Percentiles rank a stretch among this genome's conserved stretches.
Evolutionary conservation across 2,888 invertebrate genomes (phyloP).

Genomic region (Pyrocoelia pectoralis): DNA sequence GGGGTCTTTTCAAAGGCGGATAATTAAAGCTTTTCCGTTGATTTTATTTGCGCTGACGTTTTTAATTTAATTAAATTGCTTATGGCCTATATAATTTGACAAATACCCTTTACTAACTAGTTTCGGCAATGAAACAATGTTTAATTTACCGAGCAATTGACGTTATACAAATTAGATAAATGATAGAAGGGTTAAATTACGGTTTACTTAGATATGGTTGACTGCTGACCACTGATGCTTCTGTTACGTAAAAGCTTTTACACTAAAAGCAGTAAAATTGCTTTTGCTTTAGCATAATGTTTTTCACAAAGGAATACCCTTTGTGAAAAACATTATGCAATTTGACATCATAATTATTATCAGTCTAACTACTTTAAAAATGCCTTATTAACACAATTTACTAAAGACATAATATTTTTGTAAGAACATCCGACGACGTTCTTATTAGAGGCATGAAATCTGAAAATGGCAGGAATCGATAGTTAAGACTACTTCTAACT

Average conservation of each 20-base stretch:
- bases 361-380: neutral
- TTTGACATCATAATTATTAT: neutral
- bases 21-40: no score
- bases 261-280: slow-evolving; percentile 30
- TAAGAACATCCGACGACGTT: no score
- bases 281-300: neutral
- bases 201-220: slow-evolving; percentile 17
- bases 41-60: no score
- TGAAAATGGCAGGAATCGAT: slow-evolving; percentile 20
- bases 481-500: slow-evolving; percentile 24
- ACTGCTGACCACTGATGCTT: slow-evolving; percentile 22
- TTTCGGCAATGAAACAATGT: no score
- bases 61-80: no score
- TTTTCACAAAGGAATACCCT: neutral
- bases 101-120: no score
- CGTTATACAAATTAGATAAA: slow-evolving; percentile 1
- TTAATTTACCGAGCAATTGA: neutral
- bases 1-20: no score
- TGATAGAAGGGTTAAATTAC: neutral
- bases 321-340: neutral
- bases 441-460: neutral
- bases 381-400: neutral
- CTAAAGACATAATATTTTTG: no score
- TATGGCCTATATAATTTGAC: no score
- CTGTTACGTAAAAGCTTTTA: slow-evolving; percentile 29